A percentile compares a stretch with the other conserved stretches of the same genome.
These are phyloP conservation scores for Dicerorhinus sumatrensis DNA, from an alignment of 2,113 vertebrate genomes.

Conservation along the genomic window DNA sequence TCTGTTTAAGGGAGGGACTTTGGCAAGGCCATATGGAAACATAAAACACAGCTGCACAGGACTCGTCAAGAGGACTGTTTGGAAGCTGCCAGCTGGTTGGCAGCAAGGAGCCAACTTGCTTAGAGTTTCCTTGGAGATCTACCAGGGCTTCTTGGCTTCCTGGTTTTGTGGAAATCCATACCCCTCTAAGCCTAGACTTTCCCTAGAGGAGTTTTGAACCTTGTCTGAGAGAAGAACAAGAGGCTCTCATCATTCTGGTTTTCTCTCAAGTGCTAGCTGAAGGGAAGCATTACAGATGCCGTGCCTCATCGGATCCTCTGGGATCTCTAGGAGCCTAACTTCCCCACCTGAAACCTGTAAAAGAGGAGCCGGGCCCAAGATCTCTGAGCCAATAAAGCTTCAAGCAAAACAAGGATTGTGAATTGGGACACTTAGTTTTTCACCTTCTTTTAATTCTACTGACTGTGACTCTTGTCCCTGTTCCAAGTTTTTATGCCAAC, in stretches of 20 bases:
- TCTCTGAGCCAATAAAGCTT: background rate
- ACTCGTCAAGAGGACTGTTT: slow-evolving; percentile 18
- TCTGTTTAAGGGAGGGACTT: slow-evolving; percentile 45
- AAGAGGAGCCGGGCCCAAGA: background rate
- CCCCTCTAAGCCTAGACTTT: background rate
- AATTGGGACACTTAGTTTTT: background rate
- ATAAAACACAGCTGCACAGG: slow-evolving; percentile 70
- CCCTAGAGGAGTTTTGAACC: background rate
- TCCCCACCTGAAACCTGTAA: background rate
- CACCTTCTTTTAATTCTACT: background rate
- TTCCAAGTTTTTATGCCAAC: background rate
- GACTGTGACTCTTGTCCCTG: background rate
- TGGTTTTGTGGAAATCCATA: background rate
- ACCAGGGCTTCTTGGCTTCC: background rate
- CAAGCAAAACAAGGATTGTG: background rate
- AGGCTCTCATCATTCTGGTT: background rate
- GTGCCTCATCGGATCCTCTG: background rate
- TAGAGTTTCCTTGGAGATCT: slow-evolving; percentile 46
- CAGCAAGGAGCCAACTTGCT: slow-evolving; percentile 42
- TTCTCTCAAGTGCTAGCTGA: background rate
- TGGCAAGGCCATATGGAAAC: slow-evolving; percentile 65
- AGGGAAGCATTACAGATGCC: background rate
- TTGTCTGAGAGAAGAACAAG: background rate
- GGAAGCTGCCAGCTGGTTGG: slow-evolving; percentile 55
- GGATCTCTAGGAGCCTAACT: background rate